Conservation (phyloP, 23 tunicate species). For the Corella eumyota region DNA sequence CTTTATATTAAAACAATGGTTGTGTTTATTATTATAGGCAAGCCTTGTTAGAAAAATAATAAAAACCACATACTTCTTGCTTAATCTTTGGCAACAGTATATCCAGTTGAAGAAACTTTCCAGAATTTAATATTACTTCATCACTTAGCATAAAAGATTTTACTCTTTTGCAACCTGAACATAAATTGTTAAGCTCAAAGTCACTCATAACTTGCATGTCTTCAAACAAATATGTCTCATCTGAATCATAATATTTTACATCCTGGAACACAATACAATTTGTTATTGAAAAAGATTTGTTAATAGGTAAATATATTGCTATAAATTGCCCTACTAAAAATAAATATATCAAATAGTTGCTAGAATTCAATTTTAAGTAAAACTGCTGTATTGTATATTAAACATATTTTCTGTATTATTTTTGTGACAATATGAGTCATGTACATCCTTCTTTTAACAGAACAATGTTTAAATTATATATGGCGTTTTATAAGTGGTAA, state of each 20-base stretch:
- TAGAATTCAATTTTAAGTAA: too few relatives aligned
- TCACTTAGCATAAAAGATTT: conserved; percentile 21
- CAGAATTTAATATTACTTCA: conserved; percentile 35
- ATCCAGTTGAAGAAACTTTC: conserved; percentile 68
- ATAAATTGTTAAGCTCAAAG: conserved; percentile 80
- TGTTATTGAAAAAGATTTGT: neutral
- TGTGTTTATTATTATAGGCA: too few relatives aligned
- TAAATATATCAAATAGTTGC: too few relatives aligned
- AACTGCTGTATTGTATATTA: too few relatives aligned
- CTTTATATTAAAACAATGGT: neutral
- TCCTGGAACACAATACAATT: too few relatives aligned
- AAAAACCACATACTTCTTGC: conserved; percentile 31
- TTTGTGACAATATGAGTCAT: too few relatives aligned
- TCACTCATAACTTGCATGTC: conserved; percentile 99
- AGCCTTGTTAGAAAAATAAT: too few relatives aligned
- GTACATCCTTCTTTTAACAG: too few relatives aligned
- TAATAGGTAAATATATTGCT: neutral
- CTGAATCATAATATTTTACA: conserved; percentile 35
- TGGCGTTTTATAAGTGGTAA: too few relatives aligned
- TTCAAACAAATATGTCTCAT: conserved; percentile 50
- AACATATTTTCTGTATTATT: too few relatives aligned
- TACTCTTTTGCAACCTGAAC: conserved; percentile 13
- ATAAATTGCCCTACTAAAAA: neutral
- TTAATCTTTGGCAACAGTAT: conserved; percentile 34
- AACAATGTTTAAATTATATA: too few relatives aligned